These are phyloP conservation scores for Theropithecus gelada DNA, from an alignment of 2,113 vertebrate species.

Conservation along the genomic window DNA sequence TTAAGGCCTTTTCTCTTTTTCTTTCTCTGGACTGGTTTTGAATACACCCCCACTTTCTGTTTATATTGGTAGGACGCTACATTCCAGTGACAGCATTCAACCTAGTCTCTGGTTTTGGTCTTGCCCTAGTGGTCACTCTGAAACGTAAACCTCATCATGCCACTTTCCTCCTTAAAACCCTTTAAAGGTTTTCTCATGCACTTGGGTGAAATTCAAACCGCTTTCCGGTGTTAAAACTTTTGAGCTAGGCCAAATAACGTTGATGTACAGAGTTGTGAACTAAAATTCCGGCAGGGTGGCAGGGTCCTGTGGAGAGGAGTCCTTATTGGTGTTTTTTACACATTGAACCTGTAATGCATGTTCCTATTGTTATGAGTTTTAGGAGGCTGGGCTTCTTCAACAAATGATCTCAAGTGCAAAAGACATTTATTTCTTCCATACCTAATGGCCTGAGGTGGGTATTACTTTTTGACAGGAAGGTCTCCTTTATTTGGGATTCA, in stretches of 20 bases:
- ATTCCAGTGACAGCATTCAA: not conserved
- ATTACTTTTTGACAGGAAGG: not conserved
- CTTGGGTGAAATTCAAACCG: not conserved
- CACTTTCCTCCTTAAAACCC: not conserved
- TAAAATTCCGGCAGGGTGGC: not conserved
- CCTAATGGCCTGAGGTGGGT: not conserved
- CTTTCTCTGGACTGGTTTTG: not conserved
- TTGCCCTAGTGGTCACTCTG: not conserved
- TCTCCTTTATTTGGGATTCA: not conserved
- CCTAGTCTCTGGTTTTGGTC: not conserved
- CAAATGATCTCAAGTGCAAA: not conserved
- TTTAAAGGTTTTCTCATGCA: not conserved
- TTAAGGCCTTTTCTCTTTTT: not conserved
- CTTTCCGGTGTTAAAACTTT: not conserved
- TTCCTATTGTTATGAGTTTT: not conserved
- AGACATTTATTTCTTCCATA: not conserved
- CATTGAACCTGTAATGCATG: not conserved
- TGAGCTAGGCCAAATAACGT: not conserved
- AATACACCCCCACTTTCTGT: not conserved
- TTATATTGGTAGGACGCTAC: not conserved
- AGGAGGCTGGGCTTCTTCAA: not conserved
- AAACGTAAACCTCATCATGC: not conserved
- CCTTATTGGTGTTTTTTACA: not conserved
- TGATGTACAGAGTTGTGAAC: not conserved
- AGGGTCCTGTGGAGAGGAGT: accelerated